phyloP scores from a whole-genome alignment of 2,113 vertebrate genomes.

The Thunnus thynnus region DNA sequence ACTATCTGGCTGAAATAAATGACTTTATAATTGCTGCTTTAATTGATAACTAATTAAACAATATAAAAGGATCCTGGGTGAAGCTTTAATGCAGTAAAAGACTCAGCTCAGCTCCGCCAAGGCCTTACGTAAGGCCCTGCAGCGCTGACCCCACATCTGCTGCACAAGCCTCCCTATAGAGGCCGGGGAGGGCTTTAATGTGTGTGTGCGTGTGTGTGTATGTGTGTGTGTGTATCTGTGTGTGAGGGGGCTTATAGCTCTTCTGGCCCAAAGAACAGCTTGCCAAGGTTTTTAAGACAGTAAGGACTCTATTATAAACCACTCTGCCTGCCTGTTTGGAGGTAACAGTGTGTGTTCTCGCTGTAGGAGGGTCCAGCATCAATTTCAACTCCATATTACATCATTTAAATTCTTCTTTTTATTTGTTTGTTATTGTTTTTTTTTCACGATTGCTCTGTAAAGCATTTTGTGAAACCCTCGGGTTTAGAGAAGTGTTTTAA shows the following conservation, averaged over 20 bases:
- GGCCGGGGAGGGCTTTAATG: conserved; percentile 12
- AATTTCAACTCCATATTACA: conserved; percentile 22
- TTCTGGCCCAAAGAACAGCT: conserved; percentile 38
- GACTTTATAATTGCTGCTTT: conserved; percentile 27
- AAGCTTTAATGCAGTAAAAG: conserved; percentile 47
- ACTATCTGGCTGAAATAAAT: conserved; percentile 3
- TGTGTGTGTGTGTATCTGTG: conserved; percentile 25
- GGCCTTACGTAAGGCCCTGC: conserved; percentile 65
- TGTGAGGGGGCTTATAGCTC: conserved; percentile 15
- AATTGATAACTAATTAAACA: conserved; percentile 52
- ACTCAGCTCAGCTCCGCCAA: conserved; percentile 41
- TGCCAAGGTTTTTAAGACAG: conserved; percentile 43
- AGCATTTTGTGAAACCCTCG: not conserved
- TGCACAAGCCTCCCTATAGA: conserved; percentile 47
- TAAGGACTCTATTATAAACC: conserved; percentile 46
- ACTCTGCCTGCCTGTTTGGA: conserved; percentile 31
- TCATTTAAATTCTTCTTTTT: conserved; percentile 35
- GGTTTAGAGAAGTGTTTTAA: conserved; percentile 20
- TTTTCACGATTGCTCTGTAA: not conserved
- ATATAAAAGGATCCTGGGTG: conserved; percentile 39
- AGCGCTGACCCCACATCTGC: conserved; percentile 71
- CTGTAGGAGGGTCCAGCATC: conserved; percentile 23
- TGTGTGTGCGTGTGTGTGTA: conserved; percentile 32
- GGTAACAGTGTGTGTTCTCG: not conserved
- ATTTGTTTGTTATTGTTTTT: conserved; percentile 30